Conservation (phyloP, 37 sponge, comb jelly and placozoan genomes). For the Beroe ovata region DNA sequence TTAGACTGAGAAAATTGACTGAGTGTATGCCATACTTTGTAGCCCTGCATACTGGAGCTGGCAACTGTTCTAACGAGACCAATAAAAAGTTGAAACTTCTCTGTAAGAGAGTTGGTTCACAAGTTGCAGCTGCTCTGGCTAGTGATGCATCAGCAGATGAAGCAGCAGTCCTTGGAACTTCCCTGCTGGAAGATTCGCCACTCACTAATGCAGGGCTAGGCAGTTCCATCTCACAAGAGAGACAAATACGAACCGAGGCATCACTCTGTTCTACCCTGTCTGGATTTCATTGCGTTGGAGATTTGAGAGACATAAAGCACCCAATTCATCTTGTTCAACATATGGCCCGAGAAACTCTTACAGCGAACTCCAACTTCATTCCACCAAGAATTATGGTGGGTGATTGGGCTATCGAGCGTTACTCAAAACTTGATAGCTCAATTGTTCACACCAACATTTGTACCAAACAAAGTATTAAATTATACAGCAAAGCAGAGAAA, state of each 20-base stretch:
- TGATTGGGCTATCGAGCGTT: background rate
- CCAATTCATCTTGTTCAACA: background rate
- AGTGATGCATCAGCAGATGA: constrained; percentile 1
- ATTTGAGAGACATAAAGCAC: background rate
- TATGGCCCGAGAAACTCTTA: background rate
- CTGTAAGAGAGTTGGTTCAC: background rate
- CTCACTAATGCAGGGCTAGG: constrained; percentile 57
- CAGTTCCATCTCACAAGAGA: constrained; percentile 8
- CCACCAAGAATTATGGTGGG: constrained; percentile 59
- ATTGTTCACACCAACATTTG: constrained; percentile 11
- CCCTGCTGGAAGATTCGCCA: constrained; percentile 36
- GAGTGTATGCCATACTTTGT: constrained; percentile 25
- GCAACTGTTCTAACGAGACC: constrained; percentile 11
- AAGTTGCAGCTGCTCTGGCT: background rate
- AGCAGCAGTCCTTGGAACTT: constrained; percentile 13
- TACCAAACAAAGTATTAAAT: constrained; percentile 1
- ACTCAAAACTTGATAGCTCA: background rate
- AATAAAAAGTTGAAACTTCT: background rate
- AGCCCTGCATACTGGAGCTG: constrained; percentile 59
- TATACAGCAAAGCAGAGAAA: constrained; percentile 1
- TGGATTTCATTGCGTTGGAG: constrained; percentile 52
- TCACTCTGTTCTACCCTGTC: background rate
- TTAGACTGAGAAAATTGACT: too few species aligned
- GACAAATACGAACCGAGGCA: constrained; percentile 3
- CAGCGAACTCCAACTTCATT: background rate